Base-by-base conservation (phyloP, 2,888 invertebrate species). In the Altica lythri region DNA sequence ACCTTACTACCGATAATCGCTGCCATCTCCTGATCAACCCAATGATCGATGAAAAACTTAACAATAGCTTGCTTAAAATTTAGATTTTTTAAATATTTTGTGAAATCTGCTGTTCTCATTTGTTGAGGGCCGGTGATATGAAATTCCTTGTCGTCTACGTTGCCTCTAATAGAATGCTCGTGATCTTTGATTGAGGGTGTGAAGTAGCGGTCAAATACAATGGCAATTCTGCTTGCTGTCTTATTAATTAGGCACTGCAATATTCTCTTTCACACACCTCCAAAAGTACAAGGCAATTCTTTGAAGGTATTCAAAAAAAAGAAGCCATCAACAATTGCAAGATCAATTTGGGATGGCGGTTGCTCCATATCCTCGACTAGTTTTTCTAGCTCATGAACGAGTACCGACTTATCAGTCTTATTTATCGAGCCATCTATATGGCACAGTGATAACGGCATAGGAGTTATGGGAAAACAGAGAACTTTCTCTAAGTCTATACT, bases 41-140 rank as follows among this genome's bases (percentile, higher is more conserved):
- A 69, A 58, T 68, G 59, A 17, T 63, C 57, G 18, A 67, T 64
- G n/a, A n/a, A n/a, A n/a, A n/a, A n/a, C n/a, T n/a, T n/a, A n/a
- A n/a, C n/a, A n/a, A n/a, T n/a, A n/a, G n/a, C n/a, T n/a, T n/a
- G n/a, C n/a, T n/a, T n/a, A n/a, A n/a, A n/a, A n/a, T n/a, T n/a
- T n/a, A n/a, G n/a, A n/a, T n/a, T n/a, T n/a, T n/a, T n/a, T n/a
- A n/a, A n/a, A n/a, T n/a, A n/a, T n/a, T n/a, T n/a, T n/a, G n/a
- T n/a, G n/a, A n/a, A n/a, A n/a, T n/a, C n/a, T n/a, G n/a, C 5
- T 6, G 52, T 18, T 38, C 59, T 13, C 2, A 9, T 55, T 57
- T 61, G 61, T 29, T 54, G 35, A 43, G 57, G 54, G 8, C 61
- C 57, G 9, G 53, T 13, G 9, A 61, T 59, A n/a, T 50, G 10